phyloP scores from a whole-genome alignment of 2,888 invertebrate genomes.

The Eupithecia tripunctaria region DNA sequence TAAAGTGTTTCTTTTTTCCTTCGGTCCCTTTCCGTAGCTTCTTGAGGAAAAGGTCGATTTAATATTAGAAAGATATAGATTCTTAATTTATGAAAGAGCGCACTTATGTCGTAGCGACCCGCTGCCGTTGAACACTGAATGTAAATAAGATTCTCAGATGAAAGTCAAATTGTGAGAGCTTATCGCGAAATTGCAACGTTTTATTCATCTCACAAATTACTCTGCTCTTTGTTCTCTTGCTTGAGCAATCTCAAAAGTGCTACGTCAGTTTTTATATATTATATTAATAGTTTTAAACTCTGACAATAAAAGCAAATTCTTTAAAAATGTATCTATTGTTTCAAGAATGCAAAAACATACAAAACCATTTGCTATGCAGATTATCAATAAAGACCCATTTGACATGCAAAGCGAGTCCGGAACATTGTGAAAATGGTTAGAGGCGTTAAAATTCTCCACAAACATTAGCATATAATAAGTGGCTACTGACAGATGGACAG shows the following conservation, averaged over 20 bases:
- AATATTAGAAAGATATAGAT: constrained; percentile 47
- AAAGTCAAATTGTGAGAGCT: constrained; percentile 3
- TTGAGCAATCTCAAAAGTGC: neutral
- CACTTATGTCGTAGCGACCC: constrained; percentile 10
- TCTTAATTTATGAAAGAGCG: constrained; percentile 39
- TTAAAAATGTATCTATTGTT: constrained; percentile 15
- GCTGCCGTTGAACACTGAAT: constrained; percentile 10
- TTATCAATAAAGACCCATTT: constrained; percentile 43
- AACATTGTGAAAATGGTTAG: constrained; percentile 35
- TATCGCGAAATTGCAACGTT: neutral
- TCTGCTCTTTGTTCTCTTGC: neutral
- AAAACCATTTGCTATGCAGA: constrained; percentile 37
- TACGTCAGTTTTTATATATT: neutral
- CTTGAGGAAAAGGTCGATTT: constrained; percentile 56
- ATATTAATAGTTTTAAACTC: neutral
- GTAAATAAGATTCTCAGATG: constrained; percentile 3
- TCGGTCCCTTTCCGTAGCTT: constrained; percentile 45
- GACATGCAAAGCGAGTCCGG: constrained; percentile 35
- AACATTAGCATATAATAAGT: constrained; percentile 47
- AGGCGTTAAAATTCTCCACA: constrained; percentile 42
- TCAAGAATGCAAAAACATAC: constrained; percentile 24
- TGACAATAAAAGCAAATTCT: neutral
- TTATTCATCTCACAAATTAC: neutral
- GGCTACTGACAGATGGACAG: constrained; percentile 43
- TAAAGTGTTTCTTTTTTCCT: constrained; percentile 53